phyloP scores from a whole-genome alignment of 2,797 vertebrate genomes.

The Phrynocephalus forsythii region DNA sequence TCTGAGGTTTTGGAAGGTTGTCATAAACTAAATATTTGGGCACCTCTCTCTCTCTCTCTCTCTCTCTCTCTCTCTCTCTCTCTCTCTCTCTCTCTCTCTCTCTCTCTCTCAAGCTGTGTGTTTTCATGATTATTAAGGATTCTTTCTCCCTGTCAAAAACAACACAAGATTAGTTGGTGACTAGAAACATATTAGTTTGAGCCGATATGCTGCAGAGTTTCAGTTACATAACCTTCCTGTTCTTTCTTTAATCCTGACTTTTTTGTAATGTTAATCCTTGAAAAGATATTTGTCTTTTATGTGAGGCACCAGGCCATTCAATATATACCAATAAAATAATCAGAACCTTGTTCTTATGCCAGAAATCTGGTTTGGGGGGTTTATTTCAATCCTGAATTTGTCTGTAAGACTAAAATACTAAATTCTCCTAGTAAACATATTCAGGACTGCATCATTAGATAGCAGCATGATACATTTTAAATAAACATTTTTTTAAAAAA shows the following conservation, averaged over 20 bases:
- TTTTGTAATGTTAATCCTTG: conserved; percentile 56
- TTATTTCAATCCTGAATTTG: conserved; percentile 55
- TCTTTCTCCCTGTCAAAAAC: conserved; percentile 52
- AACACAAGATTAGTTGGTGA: conserved; percentile 33
- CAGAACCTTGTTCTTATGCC: conserved; percentile 67
- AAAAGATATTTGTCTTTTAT: conserved; percentile 69
- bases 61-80: not conserved
- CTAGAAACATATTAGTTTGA: conserved; percentile 50
- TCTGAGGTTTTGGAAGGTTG: conserved; percentile 47
- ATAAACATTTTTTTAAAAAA: not conserved
- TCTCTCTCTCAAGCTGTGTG: conserved; percentile 22
- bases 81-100: not conserved
- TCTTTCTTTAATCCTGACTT: conserved; percentile 51
- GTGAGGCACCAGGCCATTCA: conserved; percentile 48
- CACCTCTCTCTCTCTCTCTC: not conserved
- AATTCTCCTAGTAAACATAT: conserved; percentile 41
- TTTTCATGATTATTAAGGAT: conserved; percentile 50
- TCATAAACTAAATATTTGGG: conserved; percentile 33
- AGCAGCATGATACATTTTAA: not conserved
- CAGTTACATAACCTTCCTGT: conserved; percentile 38
- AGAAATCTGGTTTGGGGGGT: conserved; percentile 48
- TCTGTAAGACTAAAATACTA: conserved; percentile 62
- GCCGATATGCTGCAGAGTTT: conserved; percentile 59
- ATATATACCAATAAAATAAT: conserved; percentile 59
- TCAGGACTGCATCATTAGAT: not conserved